Conservation (phyloP, 2,888 invertebrate species). For the Tipula vernalis region DNA sequence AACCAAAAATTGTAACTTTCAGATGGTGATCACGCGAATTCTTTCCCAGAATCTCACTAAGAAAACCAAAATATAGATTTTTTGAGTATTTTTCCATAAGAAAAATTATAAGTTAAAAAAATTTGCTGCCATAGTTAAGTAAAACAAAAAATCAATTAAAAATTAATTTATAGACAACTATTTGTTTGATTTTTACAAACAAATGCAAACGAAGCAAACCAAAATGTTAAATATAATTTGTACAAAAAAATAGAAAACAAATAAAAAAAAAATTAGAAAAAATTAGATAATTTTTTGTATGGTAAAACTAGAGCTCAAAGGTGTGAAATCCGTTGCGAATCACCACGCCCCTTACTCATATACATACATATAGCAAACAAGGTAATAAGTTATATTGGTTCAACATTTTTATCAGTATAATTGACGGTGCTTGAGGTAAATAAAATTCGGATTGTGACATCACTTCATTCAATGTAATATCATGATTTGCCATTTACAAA, state of each 20-base stretch:
- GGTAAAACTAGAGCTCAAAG: not conserved
- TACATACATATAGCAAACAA: not conserved
- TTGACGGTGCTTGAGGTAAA: not conserved
- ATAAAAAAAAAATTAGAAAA: not conserved
- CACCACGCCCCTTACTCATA: not conserved
- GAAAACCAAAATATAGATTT: not conserved
- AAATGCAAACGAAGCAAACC: not conserved
- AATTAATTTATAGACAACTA: not conserved
- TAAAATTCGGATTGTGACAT: not conserved
- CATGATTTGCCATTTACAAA: not conserved
- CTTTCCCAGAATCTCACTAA: not conserved
- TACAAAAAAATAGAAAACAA: not conserved
- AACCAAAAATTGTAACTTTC: not conserved
- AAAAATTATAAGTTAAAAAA: not conserved
- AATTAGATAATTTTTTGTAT: not conserved
- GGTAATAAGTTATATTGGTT: not conserved
- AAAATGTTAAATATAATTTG: not conserved
- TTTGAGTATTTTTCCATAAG: not conserved
- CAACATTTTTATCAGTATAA: not conserved
- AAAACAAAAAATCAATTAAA: not conserved
- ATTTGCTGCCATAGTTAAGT: not conserved
- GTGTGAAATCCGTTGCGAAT: not conserved
- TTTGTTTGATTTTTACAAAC: not conserved
- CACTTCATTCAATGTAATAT: not conserved
- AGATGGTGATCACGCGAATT: not conserved